phyloP scores from a whole-genome alignment of 2,113 vertebrate species.

The Athene cunicularia region DNA sequence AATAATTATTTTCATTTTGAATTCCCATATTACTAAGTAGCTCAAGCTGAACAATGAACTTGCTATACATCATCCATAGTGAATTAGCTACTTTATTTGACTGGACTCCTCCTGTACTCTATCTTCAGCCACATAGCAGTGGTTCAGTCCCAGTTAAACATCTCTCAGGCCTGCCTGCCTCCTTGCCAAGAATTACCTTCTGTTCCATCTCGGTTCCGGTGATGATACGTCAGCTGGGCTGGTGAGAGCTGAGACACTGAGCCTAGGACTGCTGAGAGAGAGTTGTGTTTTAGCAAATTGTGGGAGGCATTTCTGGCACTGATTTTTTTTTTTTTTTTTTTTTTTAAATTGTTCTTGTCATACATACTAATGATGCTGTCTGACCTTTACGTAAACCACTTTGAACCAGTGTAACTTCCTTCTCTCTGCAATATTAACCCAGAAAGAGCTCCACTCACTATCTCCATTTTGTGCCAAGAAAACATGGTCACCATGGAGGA shows the following conservation, averaged over 20 bases:
- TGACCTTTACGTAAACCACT: not conserved
- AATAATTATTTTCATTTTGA: not conserved
- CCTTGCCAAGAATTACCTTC: not conserved
- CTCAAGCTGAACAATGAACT: not conserved
- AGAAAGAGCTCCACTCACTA: not conserved
- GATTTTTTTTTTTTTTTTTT: not conserved
- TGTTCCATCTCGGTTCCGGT: fast-evolving
- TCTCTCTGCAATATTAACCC: not conserved
- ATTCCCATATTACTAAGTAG: not conserved
- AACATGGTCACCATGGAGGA: not conserved
- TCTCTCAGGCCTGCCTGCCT: not conserved
- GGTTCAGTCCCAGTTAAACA: not conserved
- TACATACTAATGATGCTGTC: not conserved
- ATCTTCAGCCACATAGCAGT: not conserved
- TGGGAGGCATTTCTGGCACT: not conserved
- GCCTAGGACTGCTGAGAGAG: not conserved
- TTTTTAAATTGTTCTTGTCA: not conserved
- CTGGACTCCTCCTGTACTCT: not conserved
- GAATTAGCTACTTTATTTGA: not conserved
- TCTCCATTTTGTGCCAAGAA: not conserved
- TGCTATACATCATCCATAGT: not conserved
- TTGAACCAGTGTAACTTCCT: not conserved
- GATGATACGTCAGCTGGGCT: not conserved
- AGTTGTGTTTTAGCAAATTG: not conserved
- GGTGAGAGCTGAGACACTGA: not conserved